phyloP scores from a whole-genome alignment of 2,888 invertebrate genomes.

The Falcaria lacertinaria region DNA sequence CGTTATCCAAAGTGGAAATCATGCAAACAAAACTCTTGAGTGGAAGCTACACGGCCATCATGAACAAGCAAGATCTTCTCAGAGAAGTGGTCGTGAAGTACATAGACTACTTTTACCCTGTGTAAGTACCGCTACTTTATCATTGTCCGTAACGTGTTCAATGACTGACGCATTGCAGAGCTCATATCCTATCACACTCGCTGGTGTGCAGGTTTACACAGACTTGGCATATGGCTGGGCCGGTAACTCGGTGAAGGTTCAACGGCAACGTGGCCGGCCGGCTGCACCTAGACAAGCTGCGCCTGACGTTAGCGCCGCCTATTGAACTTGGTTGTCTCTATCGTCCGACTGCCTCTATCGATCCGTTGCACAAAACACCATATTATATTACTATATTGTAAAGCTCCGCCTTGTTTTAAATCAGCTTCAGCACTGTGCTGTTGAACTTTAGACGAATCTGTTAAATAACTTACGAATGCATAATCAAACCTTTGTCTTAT shows the following conservation, averaged over 20 bases:
- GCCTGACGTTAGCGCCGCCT: slow-evolving; percentile 67
- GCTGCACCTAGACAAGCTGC: slow-evolving; percentile 59
- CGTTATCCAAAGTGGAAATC: slow-evolving; percentile 54
- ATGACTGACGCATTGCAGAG: slow-evolving; percentile 57
- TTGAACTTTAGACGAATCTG: background rate
- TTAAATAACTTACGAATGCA: background rate
- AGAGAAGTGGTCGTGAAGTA: slow-evolving; percentile 85
- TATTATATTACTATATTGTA: slow-evolving; percentile 21
- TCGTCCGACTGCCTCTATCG: slow-evolving; percentile 60
- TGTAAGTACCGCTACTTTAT: slow-evolving; percentile 77
- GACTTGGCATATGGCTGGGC: slow-evolving; percentile 56
- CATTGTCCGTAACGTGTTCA: slow-evolving; percentile 20
- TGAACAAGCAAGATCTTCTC: slow-evolving; percentile 83
- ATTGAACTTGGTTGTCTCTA: slow-evolving; percentile 57
- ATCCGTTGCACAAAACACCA: slow-evolving; percentile 62
- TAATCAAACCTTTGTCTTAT: background rate
- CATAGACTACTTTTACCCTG: slow-evolving; percentile 85
- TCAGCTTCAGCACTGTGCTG: background rate
- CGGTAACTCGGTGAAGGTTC: slow-evolving; percentile 77
- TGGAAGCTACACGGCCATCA: slow-evolving; percentile 82
- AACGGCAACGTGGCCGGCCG: slow-evolving; percentile 57
- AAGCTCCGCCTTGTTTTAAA: slow-evolving; percentile 5
- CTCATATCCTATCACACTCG: slow-evolving; percentile 20
- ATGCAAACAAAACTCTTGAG: slow-evolving; percentile 81
- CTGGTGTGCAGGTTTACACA: slow-evolving; percentile 56